A percentile compares a stretch with the other conserved stretches of the same genome.
These are phyloP conservation scores for Etheostoma spectabile DNA, from an alignment of 2,113 vertebrate genomes.

Conservation along the genomic window DNA sequence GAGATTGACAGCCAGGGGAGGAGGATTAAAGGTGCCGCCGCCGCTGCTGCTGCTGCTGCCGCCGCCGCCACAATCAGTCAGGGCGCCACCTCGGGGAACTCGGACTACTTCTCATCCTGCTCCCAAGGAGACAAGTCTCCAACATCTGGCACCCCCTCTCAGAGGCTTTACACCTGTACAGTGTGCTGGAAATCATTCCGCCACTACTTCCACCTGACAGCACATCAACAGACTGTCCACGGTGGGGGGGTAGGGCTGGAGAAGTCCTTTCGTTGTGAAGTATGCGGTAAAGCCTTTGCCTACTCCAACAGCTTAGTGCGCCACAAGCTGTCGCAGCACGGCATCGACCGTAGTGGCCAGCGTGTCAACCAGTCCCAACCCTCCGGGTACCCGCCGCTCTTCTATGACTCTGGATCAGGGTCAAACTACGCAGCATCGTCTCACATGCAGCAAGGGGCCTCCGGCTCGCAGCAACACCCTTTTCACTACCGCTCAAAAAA, in stretches of 20 bases:
- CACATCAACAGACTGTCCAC: slow-evolving; percentile 92
- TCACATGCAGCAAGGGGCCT: slow-evolving; percentile 52
- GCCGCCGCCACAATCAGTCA: slow-evolving; percentile 58
- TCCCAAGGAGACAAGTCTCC: slow-evolving; percentile 83
- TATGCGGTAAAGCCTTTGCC: slow-evolving; percentile 93
- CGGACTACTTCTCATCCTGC: slow-evolving; percentile 82
- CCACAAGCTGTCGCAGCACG: slow-evolving; percentile 91
- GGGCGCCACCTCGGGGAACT: slow-evolving; percentile 66
- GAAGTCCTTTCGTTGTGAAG: slow-evolving; percentile 92
- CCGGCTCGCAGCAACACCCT: slow-evolving; percentile 65
- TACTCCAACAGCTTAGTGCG: slow-evolving; percentile 94
- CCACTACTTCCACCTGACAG: slow-evolving; percentile 93
- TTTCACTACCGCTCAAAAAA: slow-evolving; percentile 81
- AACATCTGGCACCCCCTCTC: slow-evolving; percentile 79
- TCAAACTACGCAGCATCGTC: slow-evolving; percentile 52
- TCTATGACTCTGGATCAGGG: slow-evolving; percentile 75
- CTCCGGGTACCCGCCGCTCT: slow-evolving; percentile 79
- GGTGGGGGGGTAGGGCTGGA: slow-evolving; percentile 82
- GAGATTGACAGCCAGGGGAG: slow-evolving; percentile 81
- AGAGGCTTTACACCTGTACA: slow-evolving; percentile 85
- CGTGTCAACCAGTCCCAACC: slow-evolving; percentile 66
- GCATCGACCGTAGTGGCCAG: slow-evolving; percentile 77
- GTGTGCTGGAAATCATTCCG: slow-evolving; percentile 93
- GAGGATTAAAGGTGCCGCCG: slow-evolving; percentile 72
- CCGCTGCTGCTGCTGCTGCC: slow-evolving; percentile 19